Percentiles rank a stretch among this genome's conserved stretches.
These are phyloP conservation scores for Odontomyia ornata DNA, from an alignment of 2,888 invertebrate species.

Conservation along the genomic window DNA sequence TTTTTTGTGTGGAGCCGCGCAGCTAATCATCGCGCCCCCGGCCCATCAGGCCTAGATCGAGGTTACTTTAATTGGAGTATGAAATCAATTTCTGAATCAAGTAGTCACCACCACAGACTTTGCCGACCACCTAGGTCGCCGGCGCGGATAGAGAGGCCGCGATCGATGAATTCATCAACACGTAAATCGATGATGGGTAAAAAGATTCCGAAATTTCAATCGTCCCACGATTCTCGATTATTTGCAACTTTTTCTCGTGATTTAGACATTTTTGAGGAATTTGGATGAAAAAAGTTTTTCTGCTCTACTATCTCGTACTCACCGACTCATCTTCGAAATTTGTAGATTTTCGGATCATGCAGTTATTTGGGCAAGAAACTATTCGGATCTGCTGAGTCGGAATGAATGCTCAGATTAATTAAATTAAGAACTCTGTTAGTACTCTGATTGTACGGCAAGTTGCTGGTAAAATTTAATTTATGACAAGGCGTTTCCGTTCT, in stretches of 20 bases:
- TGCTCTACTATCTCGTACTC: neutral
- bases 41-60: constrained; percentile 17
- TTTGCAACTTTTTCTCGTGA: constrained; percentile 41
- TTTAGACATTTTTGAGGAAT: constrained; percentile 20
- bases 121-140: constrained; percentile 42
- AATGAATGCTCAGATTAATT: constrained; percentile 37
- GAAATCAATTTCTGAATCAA: constrained; percentile 45
- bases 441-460: neutral
- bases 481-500: constrained; percentile 40
- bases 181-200: constrained; percentile 10
- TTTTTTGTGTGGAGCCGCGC: neutral
- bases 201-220: constrained; percentile 24
- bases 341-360: constrained; percentile 35
- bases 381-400: constrained; percentile 28
- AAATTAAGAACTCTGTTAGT: constrained; percentile 18
- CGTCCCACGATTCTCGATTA: constrained; percentile 43
- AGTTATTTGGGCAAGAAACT: constrained; percentile 1
- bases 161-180: neutral
- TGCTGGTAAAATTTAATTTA: constrained; percentile 33
- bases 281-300: constrained; percentile 5
- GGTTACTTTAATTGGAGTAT: constrained; percentile 45
- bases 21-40: neutral
- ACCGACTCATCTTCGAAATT: constrained; percentile 31
- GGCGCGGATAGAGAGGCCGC: neutral
- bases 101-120: constrained; percentile 36